These are phyloP conservation scores for Cyprinodon brontotheroides DNA, from an alignment of 2,113 vertebrate genomes.

Conservation along the genomic window DNA sequence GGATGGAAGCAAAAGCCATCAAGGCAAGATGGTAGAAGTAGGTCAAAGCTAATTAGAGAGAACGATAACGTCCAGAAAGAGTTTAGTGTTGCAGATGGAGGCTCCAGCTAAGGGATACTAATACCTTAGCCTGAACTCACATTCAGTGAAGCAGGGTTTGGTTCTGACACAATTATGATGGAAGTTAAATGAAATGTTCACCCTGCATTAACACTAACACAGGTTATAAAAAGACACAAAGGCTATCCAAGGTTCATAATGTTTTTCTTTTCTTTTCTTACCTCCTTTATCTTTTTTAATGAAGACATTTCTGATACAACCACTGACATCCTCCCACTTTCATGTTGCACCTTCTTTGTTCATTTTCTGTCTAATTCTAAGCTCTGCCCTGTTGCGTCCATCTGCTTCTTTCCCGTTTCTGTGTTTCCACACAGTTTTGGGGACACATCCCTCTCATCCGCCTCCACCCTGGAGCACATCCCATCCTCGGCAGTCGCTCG, in stretches of 20 bases:
- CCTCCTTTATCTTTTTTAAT: constrained; percentile 10
- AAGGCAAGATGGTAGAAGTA: constrained; percentile 50
- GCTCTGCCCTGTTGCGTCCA: constrained; percentile 44
- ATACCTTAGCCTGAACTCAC: constrained; percentile 32
- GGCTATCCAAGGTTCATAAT: constrained; percentile 19
- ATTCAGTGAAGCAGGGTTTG: constrained; percentile 21
- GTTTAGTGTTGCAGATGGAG: constrained; percentile 39
- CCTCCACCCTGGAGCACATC: constrained; percentile 98
- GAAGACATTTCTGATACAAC: not conserved
- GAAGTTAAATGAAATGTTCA: constrained; percentile 23
- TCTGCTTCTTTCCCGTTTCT: constrained; percentile 33
- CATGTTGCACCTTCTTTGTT: constrained; percentile 60
- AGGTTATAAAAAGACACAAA: not conserved
- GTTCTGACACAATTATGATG: constrained; percentile 24
- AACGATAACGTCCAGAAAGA: constrained; percentile 42
- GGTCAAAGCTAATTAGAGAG: constrained; percentile 55
- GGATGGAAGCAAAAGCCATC: constrained; percentile 37
- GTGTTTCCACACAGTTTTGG: constrained; percentile 86
- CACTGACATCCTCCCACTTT: constrained; percentile 2
- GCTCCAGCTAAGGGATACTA: constrained; percentile 34
- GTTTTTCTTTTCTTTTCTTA: constrained; percentile 19
- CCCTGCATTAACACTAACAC: constrained; percentile 16
- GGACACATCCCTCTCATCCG: constrained; percentile 93
- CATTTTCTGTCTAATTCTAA: constrained; percentile 55
- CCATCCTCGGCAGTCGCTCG: constrained; percentile 90